Evolutionary conservation across 2,888 invertebrate species (phyloP).

Genomic region (Drosophila nr. medialis): DNA sequence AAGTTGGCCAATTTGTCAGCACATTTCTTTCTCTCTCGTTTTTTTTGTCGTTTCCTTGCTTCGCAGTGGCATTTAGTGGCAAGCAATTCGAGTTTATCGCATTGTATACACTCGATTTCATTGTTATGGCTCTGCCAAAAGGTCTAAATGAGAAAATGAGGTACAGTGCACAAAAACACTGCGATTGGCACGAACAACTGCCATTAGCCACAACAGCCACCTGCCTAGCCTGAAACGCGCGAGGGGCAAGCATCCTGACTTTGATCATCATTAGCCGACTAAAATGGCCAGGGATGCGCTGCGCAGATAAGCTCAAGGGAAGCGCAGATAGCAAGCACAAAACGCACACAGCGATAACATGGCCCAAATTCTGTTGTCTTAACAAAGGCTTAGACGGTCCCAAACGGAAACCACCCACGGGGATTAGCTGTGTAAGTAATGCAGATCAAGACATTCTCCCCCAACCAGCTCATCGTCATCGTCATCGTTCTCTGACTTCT

Average conservation of each 20-base stretch:
- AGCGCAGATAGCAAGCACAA: constrained; percentile 20
- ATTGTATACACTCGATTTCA: constrained; percentile 72
- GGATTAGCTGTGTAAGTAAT: constrained; percentile 56
- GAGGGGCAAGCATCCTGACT: constrained; percentile 44
- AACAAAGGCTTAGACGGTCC: constrained; percentile 51
- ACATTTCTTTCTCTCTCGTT: constrained; percentile 39
- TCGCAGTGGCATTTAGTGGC: constrained; percentile 50
- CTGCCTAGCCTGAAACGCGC: constrained; percentile 19
- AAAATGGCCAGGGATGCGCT: constrained; percentile 57
- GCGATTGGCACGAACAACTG: constrained; percentile 2
- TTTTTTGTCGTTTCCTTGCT: constrained; percentile 3
- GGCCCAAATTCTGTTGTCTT: constrained; percentile 18
- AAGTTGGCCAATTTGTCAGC: constrained; percentile 62
- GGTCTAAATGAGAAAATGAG: constrained; percentile 40
- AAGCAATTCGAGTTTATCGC: constrained; percentile 69
- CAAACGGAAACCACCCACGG: constrained; percentile 26
- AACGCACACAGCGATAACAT: constrained; percentile 17
- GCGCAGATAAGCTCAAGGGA: constrained; percentile 54
- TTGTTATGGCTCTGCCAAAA: constrained; percentile 62
- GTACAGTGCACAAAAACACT: constrained; percentile 1
- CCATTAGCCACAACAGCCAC: constrained; percentile 12
- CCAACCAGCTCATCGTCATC: neutral
- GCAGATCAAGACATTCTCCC: constrained; percentile 57
- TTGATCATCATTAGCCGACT: constrained; percentile 74
- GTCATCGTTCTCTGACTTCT: constrained; percentile 28